Evolutionary conservation across 1,140 invertebrate species (phyloP).

Genomic region (Leptestheria dahalacensis): DNA sequence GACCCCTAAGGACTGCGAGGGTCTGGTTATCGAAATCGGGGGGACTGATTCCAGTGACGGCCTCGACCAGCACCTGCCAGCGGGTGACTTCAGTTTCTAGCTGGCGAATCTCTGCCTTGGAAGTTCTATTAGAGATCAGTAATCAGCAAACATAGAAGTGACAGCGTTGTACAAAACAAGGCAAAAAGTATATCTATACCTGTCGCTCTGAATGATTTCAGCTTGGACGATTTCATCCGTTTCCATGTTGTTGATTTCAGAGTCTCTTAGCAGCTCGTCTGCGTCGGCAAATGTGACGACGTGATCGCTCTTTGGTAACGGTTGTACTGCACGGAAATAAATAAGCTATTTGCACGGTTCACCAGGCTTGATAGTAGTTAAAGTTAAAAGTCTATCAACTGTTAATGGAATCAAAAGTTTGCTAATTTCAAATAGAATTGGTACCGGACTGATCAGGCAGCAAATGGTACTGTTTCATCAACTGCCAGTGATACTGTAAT

Average conservation of each 20-base stretch:
- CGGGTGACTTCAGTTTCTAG: slow-evolving; percentile 76
- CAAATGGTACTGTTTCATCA: slow-evolving; percentile 84
- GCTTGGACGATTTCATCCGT: slow-evolving; percentile 53
- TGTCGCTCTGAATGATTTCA: slow-evolving; percentile 49
- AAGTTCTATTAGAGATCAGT: too few relatives aligned
- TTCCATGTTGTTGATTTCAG: slow-evolving; percentile 57
- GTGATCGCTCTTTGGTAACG: slow-evolving; percentile 40
- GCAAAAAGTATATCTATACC: slow-evolving; percentile 29
- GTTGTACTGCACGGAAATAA: slow-evolving; percentile 33
- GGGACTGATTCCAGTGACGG: slow-evolving; percentile 59
- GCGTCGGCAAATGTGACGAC: slow-evolving; percentile 78
- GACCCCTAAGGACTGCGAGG: slow-evolving; percentile 76
- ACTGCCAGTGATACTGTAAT: slow-evolving; percentile 74
- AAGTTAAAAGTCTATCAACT: too few relatives aligned
- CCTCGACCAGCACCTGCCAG: slow-evolving; percentile 89
- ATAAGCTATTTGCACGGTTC: too few relatives aligned
- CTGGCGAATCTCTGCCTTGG: slow-evolving; percentile 67
- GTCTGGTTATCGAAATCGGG: slow-evolving; percentile 81
- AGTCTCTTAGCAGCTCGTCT: slow-evolving; percentile 74
- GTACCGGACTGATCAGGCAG: slow-evolving; percentile 71
- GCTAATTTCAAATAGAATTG: too few relatives aligned
- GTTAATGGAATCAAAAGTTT: slow-evolving; percentile 22
- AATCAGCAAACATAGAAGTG: not conserved
- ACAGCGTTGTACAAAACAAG: not conserved
- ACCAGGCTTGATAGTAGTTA: too few relatives aligned